These are phyloP conservation scores for Rafetus swinhoei DNA, from an alignment of 2,113 vertebrate genomes.

Conservation along the genomic window DNA sequence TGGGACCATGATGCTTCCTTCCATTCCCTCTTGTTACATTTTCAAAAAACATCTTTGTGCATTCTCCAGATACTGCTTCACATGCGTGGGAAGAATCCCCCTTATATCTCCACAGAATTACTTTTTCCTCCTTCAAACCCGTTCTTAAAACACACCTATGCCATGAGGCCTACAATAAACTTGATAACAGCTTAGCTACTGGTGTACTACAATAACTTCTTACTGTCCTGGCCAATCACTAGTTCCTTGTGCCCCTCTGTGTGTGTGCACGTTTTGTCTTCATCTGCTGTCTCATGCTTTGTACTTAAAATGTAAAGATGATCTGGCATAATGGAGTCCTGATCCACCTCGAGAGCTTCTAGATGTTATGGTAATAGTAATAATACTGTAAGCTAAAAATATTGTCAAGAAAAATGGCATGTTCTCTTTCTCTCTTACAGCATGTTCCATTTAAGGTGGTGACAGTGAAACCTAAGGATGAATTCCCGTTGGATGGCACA, in stretches of 20 bases:
- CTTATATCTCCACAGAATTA: not conserved
- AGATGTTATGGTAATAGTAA: slow-evolving; percentile 46
- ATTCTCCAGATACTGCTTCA: not conserved
- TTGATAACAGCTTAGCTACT: not conserved
- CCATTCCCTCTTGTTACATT: too few species aligned
- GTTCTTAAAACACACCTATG: not conserved
- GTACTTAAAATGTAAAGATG: not conserved
- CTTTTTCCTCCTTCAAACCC: not conserved
- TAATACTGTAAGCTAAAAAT: not conserved
- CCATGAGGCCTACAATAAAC: not conserved
- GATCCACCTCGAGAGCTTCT: not conserved
- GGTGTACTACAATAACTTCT: not conserved
- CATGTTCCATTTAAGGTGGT: fast-evolving
- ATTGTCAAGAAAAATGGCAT: not conserved
- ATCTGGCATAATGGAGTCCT: not conserved
- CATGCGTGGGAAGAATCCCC: not conserved
- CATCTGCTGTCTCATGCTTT: not conserved
- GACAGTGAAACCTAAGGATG: not conserved
- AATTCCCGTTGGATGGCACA: not conserved
- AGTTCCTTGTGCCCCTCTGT: not conserved
- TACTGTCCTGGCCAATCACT: not conserved
- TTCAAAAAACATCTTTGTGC: not conserved
- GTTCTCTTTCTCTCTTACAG: not conserved
- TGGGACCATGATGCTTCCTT: too few species aligned
- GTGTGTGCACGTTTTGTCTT: not conserved